phyloP scores from a whole-genome alignment of 2,888 invertebrate species.

The Tachina grossa region DNA sequence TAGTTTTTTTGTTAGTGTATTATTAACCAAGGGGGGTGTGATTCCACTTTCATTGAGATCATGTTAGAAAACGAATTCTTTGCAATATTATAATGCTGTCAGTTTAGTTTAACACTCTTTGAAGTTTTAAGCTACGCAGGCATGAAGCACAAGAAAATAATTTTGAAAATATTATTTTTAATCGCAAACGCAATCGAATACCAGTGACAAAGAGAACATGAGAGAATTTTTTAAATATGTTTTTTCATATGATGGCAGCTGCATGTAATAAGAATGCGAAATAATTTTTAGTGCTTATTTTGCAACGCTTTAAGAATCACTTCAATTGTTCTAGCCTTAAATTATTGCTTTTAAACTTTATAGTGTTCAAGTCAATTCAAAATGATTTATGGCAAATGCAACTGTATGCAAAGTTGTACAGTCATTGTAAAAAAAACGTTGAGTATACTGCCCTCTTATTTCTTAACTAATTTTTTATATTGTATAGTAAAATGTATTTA shows the following conservation, averaged over 20 bases:
- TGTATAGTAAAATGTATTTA: slow-evolving; percentile 40
- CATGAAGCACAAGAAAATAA: too few relatives aligned
- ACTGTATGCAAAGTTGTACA: slow-evolving; percentile 22
- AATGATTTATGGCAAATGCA: slow-evolving; percentile 61
- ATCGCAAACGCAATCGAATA: too few relatives aligned
- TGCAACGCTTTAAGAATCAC: slow-evolving; percentile 11
- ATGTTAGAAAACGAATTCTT: neutral
- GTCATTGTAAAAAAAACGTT: slow-evolving; percentile 51
- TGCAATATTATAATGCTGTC: neutral
- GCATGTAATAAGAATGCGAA: too few relatives aligned
- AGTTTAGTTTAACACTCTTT: too few relatives aligned
- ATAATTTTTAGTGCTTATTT: neutral
- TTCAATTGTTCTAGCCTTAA: neutral
- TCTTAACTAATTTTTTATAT: slow-evolving; percentile 56
- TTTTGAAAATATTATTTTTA: too few relatives aligned
- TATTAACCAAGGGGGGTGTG: too few relatives aligned
- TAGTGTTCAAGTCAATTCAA: slow-evolving; percentile 54
- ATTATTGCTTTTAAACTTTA: neutral
- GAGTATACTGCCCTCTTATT: slow-evolving; percentile 51
- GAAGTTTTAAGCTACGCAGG: too few relatives aligned
- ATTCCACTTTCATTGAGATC: too few relatives aligned
- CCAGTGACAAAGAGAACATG: too few relatives aligned
- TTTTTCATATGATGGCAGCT: too few relatives aligned
- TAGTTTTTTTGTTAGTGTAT: too few relatives aligned
- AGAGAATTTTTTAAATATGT: too few relatives aligned